Percentiles rank a stretch among this genome's conserved stretches.
Conservation (phyloP, 2,113 vertebrate species). For the Caranx melampygus region DNA sequence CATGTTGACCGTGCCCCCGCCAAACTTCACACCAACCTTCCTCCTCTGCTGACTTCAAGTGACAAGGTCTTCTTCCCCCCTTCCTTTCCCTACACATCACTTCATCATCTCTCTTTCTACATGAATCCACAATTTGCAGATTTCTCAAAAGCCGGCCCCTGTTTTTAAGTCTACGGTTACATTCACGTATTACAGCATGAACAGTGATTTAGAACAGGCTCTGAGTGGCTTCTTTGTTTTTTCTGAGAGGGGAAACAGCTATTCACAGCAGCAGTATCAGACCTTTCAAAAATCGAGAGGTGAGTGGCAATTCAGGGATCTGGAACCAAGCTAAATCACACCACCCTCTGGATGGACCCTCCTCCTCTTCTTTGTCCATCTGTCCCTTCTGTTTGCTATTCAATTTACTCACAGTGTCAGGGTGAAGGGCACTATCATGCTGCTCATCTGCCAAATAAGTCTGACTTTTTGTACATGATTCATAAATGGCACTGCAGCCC, state of each 20-base stretch:
- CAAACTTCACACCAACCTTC: neutral
- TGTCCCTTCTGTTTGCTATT: conserved; percentile 48
- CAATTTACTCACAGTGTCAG: conserved; percentile 43
- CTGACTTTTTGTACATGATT: conserved; percentile 2
- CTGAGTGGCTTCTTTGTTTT: neutral
- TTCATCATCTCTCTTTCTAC: too few species aligned
- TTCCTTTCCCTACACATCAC: too few species aligned
- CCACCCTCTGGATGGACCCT: conserved; percentile 24
- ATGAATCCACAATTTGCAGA: too few species aligned
- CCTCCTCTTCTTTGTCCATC: conserved; percentile 32
- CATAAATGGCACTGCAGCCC: neutral
- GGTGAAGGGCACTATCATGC: conserved; percentile 29
- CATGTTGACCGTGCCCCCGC: neutral
- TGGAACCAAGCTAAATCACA: conserved; percentile 29
- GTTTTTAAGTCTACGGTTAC: too few species aligned
- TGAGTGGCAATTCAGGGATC: conserved; percentile 11
- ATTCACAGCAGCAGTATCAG: neutral
- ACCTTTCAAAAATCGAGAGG: conserved; percentile 7
- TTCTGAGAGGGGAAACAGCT: neutral
- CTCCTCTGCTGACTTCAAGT: too few species aligned
- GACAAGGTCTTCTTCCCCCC: too few species aligned
- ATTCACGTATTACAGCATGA: too few species aligned
- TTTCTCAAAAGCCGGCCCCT: too few species aligned
- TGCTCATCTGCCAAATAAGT: conserved; percentile 36
- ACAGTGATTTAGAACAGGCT: neutral